Evolutionary conservation across 2,888 invertebrate species (phyloP), one percentile per base, ranked within the genome.

Genomic region (Ceraclea dissimilis): DNA sequence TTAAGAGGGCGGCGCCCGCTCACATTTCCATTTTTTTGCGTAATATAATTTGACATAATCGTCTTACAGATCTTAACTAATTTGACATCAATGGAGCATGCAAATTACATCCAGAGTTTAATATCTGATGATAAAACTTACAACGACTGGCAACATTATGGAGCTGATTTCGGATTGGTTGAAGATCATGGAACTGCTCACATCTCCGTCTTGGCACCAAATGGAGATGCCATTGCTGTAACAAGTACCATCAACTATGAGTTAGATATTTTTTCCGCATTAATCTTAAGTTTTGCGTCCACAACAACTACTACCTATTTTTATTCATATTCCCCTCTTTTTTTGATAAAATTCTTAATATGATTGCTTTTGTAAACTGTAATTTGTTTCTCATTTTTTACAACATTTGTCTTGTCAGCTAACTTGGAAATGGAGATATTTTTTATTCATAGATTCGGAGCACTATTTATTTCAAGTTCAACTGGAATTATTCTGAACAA

Each of bases 181-280:
- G 83, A 88, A 53, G 88, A 90, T 70, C 87, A 89, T 67, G 96
- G 97, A 54, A 97, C 97, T 0, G 88, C 94, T 0, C 94, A 97
- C 66, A 78, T 94, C n/a, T 84, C 88, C 1, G 84, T 95, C 4
- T 64, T 96, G 33, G 86, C 86, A 2, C 82, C 86, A 0, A 86
- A 92, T 67, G 97, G 96, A 17, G 91, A 94, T 71, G 96, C 91
- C 2, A 88, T 96, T 13, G 84, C 93, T 0, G 86, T 87, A 13
- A 97, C 97, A 0, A 89, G 91, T 66, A 92, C 94, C n/a, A 82
- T 97, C 13, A 97, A 98, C 70, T 79, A 81, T 62, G 84, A 86
- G 92, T 93, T 74, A 79, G 83, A 71, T 71, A 70, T 71, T 5
- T 22, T n/a, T n/a, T n/a, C n/a, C n/a, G n/a, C n/a, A n/a, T n/a